Conservation (phyloP, 2,888 invertebrate species). For the Clivina fossor region DNA sequence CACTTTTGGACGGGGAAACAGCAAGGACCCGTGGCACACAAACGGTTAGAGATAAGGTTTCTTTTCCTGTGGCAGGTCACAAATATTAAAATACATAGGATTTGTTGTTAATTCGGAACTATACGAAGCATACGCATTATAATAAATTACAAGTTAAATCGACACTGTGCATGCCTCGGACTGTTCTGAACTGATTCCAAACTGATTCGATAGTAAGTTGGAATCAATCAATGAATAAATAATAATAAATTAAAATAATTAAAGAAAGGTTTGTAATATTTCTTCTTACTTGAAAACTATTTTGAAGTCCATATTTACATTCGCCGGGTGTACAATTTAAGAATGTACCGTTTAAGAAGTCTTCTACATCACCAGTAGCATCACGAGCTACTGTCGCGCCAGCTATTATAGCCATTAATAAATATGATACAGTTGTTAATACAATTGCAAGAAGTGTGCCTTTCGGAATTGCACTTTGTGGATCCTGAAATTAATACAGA, state of each 20-base stretch:
- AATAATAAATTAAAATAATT: neutral
- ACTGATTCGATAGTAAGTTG: neutral
- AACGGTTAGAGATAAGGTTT: too few relatives aligned
- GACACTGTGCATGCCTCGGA: too few relatives aligned
- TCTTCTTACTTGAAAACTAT: constrained; percentile 71
- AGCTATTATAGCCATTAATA: constrained; percentile 78
- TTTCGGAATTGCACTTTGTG: constrained; percentile 84
- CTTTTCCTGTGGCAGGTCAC: too few relatives aligned
- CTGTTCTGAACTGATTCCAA: too few relatives aligned
- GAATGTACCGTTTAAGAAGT: constrained; percentile 60
- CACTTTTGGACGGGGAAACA: too few relatives aligned
- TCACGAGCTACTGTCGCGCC: constrained; percentile 77
- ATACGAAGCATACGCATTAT: too few relatives aligned
- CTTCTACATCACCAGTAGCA: constrained; percentile 70
- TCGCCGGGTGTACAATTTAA: constrained; percentile 56
- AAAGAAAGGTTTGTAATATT: neutral
- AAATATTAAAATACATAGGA: too few relatives aligned
- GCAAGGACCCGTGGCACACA: too few relatives aligned
- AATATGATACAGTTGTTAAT: constrained; percentile 83
- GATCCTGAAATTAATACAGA: constrained; percentile 65
- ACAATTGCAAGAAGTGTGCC: constrained; percentile 91
- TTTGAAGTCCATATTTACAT: constrained; percentile 73
- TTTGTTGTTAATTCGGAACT: too few relatives aligned
- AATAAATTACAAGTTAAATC: too few relatives aligned
- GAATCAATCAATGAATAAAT: neutral